Conservation (phyloP, 2,113 vertebrate species). For the Rissa tridactyla region DNA sequence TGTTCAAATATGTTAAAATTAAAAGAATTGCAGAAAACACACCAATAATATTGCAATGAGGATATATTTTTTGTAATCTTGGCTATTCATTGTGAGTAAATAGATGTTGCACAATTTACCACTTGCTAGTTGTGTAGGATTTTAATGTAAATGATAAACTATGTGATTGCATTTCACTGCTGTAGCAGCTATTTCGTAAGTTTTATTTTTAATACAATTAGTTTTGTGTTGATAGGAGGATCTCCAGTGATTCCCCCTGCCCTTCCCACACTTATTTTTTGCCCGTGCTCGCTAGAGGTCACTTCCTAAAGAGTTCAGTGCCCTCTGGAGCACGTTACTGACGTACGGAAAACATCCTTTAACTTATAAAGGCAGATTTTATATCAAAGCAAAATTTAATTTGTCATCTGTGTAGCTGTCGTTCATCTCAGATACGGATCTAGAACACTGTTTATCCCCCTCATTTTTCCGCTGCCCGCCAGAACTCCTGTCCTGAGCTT, state of each 20-base stretch:
- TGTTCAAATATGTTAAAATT: conserved; percentile 23
- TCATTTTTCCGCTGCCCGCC: not conserved
- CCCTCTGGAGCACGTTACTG: not conserved
- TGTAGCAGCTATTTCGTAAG: not conserved
- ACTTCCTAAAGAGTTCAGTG: not conserved
- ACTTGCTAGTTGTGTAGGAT: not conserved
- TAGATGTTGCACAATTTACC: conserved; percentile 39
- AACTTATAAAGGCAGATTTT: not conserved
- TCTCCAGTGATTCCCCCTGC: not conserved
- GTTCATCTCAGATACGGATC: not conserved
- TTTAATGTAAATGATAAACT: conserved; percentile 40
- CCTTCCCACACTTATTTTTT: not conserved
- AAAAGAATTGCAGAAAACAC: conserved; percentile 18
- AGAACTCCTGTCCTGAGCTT: not conserved
- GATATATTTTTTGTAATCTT: not conserved
- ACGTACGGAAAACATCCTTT: not conserved
- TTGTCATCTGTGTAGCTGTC: not conserved
- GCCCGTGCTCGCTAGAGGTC: not conserved
- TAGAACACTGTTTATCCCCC: not conserved
- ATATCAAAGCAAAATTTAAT: not conserved
- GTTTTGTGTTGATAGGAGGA: not conserved
- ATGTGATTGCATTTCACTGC: not conserved
- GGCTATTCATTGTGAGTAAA: conserved; percentile 49
- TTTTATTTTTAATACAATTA: not conserved
- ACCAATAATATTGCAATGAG: not conserved